A percentile compares a stretch with the other conserved stretches of the same genome.
phyloP scores from a whole-genome alignment of 2,888 invertebrate genomes.

The Acanthosepion esculentum region DNA sequence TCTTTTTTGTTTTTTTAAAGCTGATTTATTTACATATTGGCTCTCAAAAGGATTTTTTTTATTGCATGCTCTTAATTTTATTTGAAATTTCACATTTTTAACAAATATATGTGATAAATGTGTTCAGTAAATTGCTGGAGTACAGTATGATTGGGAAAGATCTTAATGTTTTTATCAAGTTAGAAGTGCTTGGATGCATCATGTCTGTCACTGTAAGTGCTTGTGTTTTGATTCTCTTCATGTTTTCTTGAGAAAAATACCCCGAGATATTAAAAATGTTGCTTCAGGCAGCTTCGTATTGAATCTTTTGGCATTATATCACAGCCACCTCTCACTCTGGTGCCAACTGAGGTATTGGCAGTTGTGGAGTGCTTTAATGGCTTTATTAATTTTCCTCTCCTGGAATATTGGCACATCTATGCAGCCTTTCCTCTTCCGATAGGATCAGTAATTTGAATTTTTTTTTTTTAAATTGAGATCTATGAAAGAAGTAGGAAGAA shows the following conservation, averaged over 20 bases:
- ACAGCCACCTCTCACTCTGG: background rate
- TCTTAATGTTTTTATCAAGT: no score
- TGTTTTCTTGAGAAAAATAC: background rate
- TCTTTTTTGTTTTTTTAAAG: no score
- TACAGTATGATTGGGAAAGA: no score
- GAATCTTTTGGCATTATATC: background rate
- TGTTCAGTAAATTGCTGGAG: no score
- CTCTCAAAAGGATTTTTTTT: no score
- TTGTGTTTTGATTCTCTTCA: no score
- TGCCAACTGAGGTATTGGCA: background rate
- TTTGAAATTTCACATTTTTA: no score
- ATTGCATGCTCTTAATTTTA: no score
- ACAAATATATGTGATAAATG: no score
- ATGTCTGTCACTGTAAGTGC: no score
- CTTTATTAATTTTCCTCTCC: background rate
- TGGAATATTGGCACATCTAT: background rate
- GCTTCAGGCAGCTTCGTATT: background rate
- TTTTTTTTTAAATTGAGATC: background rate
- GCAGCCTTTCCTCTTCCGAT: background rate
- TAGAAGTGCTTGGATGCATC: no score
- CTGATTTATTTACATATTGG: no score
- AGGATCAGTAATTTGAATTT: background rate
- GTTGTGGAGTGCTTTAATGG: background rate
- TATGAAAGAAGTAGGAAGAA: background rate
- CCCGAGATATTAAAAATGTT: background rate